Conservation (phyloP, 2,888 invertebrate genomes). For the Ennomos erosarius region DNA sequence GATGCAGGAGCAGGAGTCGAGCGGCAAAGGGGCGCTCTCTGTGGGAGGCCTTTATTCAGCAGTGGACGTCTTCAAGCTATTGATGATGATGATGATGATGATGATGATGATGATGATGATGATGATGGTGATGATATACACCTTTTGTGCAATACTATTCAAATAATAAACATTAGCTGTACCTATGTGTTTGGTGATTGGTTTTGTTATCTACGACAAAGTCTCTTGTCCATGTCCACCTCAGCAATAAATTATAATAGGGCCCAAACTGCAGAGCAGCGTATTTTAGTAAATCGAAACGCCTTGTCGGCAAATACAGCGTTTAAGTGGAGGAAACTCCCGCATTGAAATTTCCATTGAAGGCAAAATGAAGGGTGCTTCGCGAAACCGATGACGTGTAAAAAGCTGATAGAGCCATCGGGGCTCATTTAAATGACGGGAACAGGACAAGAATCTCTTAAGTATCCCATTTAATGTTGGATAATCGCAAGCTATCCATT, state of each 20-base stretch:
- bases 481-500: constrained; percentile 34
- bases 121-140: too few relatives aligned
- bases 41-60: too few relatives aligned
- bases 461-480: constrained; percentile 51
- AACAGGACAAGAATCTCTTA: constrained; percentile 63
- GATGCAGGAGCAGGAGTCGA: too few relatives aligned
- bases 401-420: constrained; percentile 76
- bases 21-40: too few relatives aligned
- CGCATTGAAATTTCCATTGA: constrained; percentile 67
- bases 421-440: constrained; percentile 74
- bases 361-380: constrained; percentile 70
- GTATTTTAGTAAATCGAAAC: constrained; percentile 57
- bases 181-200: too few relatives aligned
- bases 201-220: too few relatives aligned
- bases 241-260: constrained; percentile 37
- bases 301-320: constrained; percentile 61
- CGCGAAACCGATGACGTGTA: constrained; percentile 78
- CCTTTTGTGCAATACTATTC: too few relatives aligned
- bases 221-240: background rate
- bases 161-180: too few relatives aligned
- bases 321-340: constrained; percentile 48
- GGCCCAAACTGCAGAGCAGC: constrained; percentile 36
- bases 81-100: too few relatives aligned
- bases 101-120: too few relatives aligned
- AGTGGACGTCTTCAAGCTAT: too few relatives aligned